phyloP scores from a whole-genome alignment of 2,797 vertebrate species.

The Acanthornis magna region DNA sequence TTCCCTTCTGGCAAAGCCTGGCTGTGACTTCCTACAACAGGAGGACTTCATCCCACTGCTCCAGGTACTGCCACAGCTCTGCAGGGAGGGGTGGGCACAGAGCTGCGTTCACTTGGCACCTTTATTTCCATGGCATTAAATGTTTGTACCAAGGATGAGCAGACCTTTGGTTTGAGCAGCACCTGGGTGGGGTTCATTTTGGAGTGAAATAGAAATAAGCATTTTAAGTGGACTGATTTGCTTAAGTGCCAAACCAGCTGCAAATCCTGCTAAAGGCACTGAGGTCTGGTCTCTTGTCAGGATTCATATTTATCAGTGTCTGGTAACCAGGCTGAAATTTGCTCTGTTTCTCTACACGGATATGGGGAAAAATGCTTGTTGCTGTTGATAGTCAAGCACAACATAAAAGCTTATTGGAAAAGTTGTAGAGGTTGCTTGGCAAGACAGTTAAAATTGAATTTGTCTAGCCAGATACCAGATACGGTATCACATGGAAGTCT shows the following conservation, averaged over 20 bases:
- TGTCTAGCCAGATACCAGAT: neutral
- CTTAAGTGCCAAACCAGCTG: neutral
- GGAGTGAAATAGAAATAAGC: neutral
- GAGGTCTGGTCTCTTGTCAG: neutral
- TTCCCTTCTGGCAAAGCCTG: constrained; percentile 89
- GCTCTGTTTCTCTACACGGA: neutral
- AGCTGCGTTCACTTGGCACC: neutral
- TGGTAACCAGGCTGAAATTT: neutral
- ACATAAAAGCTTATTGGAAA: neutral
- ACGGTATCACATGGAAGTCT: neutral
- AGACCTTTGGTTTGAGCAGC: neutral
- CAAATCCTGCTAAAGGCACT: neutral
- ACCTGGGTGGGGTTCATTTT: neutral
- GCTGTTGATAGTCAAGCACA: neutral
- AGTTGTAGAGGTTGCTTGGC: neutral
- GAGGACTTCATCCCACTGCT: constrained; percentile 96
- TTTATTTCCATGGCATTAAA: neutral
- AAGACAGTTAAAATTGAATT: neutral
- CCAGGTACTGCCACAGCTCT: constrained; percentile 80
- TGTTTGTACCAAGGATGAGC: neutral
- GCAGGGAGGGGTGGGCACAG: neutral
- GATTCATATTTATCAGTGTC: neutral
- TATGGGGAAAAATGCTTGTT: neutral
- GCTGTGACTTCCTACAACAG: constrained; percentile 88
- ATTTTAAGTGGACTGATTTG: neutral